Percentiles rank a stretch among this genome's conserved stretches.
phyloP scores from a whole-genome alignment of 2,113 vertebrate species.

The Halichoeres trimaculatus region DNA sequence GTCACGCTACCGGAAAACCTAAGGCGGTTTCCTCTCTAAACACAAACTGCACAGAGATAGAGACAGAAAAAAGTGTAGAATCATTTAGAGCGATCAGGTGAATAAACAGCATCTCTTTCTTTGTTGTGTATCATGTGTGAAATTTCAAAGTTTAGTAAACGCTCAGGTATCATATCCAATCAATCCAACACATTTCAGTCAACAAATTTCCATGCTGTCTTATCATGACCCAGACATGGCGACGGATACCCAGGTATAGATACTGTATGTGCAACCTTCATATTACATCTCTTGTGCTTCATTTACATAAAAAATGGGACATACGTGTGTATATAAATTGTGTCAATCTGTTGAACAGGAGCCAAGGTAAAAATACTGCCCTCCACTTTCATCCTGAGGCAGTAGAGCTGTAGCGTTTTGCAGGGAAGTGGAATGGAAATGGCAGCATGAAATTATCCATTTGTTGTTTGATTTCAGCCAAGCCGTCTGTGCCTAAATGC shows the following conservation, averaged over 20 bases:
- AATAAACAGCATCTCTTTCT: neutral
- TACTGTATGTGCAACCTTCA: too few species aligned
- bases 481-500: constrained; percentile 85
- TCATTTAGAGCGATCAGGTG: neutral
- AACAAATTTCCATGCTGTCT: neutral
- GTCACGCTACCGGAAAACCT: neutral
- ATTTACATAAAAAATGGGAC: too few species aligned
- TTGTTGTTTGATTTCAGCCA: constrained; percentile 76
- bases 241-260: too few species aligned
- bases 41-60: too few species aligned
- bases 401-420: neutral
- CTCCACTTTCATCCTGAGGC: neutral
- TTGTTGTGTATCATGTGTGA: neutral
- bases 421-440: neutral
- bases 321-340: neutral
- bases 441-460: constrained; percentile 2
- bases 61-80: neutral
- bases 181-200: neutral
- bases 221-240: too few species aligned
- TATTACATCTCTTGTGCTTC: too few species aligned
- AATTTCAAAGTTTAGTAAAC: neutral
- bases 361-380: neutral
- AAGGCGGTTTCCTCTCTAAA: neutral
- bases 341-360: neutral
- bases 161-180: neutral